These are phyloP conservation scores for Pogonocichla stellata DNA, from an alignment of 2,113 vertebrate species.

Conservation along the genomic window DNA sequence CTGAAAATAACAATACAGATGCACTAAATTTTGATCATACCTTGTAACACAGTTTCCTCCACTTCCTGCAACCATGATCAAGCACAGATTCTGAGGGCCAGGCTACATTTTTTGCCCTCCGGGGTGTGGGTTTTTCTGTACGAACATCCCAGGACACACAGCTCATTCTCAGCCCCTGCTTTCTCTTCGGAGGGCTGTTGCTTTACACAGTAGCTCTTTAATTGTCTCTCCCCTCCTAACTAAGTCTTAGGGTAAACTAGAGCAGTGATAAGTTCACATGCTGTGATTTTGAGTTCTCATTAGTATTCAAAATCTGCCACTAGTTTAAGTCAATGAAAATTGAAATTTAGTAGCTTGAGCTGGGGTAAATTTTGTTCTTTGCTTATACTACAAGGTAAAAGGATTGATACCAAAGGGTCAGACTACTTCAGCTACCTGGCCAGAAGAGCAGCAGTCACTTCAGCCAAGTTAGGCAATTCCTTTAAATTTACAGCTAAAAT, in stretches of 20 bases:
- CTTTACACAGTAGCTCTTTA: background rate
- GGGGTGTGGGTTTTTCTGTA: background rate
- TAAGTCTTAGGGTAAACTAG: background rate
- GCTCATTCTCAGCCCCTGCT: background rate
- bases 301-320: background rate
- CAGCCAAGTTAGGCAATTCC: background rate
- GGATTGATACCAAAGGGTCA: background rate
- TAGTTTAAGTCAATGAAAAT: background rate
- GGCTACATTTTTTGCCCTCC: background rate
- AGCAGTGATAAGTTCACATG: background rate
- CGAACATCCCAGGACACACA: background rate
- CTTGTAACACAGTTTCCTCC: conserved; percentile 29
- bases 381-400: background rate
- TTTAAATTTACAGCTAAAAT: background rate
- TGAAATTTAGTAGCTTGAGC: background rate
- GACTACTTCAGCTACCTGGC: background rate
- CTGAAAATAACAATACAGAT: background rate
- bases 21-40: conserved; percentile 29
- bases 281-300: background rate
- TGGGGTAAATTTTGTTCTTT: background rate
- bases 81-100: background rate
- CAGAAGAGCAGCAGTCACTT: background rate
- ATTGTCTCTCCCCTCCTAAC: background rate
- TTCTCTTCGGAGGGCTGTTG: background rate
- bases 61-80: conserved; percentile 16